Evolutionary conservation across 2,888 invertebrate genomes (phyloP).

Genomic region (Watsonalla binaria): DNA sequence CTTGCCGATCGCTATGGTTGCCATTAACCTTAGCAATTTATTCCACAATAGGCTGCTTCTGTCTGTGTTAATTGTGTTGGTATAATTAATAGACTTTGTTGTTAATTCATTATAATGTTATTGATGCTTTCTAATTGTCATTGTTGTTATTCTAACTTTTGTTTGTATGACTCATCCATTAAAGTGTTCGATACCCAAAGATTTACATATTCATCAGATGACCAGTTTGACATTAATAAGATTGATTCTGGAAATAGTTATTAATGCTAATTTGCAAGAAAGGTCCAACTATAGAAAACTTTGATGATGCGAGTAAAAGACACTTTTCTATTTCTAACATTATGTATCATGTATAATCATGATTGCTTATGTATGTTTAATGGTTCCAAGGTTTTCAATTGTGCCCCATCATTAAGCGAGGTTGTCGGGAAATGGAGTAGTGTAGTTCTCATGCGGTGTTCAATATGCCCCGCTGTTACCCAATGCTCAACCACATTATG

Average conservation of each 20-base stretch:
- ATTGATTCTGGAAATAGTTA: no score
- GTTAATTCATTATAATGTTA: background rate
- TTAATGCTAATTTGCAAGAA: no score
- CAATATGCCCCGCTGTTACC: constrained; percentile 49
- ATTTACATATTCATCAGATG: no score
- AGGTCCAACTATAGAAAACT: no score
- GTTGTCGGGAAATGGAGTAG: constrained; percentile 51
- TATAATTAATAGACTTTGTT: background rate
- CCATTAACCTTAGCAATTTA: constrained; percentile 13
- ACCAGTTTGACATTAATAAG: no score
- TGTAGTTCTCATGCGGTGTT: constrained; percentile 43
- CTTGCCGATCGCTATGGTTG: constrained; percentile 16
- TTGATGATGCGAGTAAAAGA: no score
- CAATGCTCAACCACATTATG: constrained; percentile 35
- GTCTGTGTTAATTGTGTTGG: background rate
- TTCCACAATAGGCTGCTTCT: constrained; percentile 6
- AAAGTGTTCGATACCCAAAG: no score
- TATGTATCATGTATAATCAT: background rate
- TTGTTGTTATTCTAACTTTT: constrained; percentile 2
- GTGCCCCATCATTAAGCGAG: constrained; percentile 28
- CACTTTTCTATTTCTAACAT: no score
- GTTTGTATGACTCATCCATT: background rate
- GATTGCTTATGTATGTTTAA: constrained; percentile 5
- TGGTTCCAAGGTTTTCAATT: background rate
- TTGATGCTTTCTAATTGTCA: background rate